Conservation (phyloP, 2,797 vertebrate genomes). For the Spondyliosoma cantharus region DNA sequence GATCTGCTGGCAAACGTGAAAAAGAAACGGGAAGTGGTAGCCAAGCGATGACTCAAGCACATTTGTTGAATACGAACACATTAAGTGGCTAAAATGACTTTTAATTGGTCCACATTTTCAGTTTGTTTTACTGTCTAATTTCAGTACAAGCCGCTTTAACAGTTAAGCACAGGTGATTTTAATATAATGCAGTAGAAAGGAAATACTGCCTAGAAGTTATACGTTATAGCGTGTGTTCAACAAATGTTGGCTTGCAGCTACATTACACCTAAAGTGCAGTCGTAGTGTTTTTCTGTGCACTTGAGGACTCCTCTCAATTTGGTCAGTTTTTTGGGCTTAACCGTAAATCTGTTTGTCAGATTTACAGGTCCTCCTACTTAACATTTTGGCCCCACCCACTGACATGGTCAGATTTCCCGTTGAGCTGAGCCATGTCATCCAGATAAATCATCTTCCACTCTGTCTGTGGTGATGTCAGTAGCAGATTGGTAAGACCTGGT, state of each 20-base stretch:
- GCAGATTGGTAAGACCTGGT: slow-evolving; percentile 44
- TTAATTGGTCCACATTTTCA: slow-evolving; percentile 14
- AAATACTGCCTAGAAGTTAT: neutral
- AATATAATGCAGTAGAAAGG: neutral
- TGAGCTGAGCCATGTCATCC: slow-evolving; percentile 39
- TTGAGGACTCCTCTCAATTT: neutral
- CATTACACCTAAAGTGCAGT: neutral
- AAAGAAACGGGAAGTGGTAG: slow-evolving; percentile 62
- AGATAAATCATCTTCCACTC: slow-evolving; percentile 43
- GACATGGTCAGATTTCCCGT: slow-evolving; percentile 38
- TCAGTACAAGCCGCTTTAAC: neutral
- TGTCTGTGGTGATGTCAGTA: slow-evolving; percentile 48
- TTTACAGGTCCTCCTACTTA: slow-evolving; percentile 9
- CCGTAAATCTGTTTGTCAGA: slow-evolving; percentile 4
- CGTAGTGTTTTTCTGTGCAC: neutral
- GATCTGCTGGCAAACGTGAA: slow-evolving; percentile 31
- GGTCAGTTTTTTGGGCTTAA: neutral
- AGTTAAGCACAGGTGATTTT: neutral
- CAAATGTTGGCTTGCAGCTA: neutral
- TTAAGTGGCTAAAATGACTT: slow-evolving; percentile 22
- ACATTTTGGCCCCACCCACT: slow-evolving; percentile 25
- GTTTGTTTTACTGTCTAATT: neutral
- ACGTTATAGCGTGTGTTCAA: neutral
- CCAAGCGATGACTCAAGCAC: slow-evolving; percentile 44
- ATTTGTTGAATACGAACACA: slow-evolving; percentile 13